A percentile compares a stretch with the other conserved stretches of the same genome.
These are phyloP conservation scores for Hydra vulgaris DNA, from an alignment of 30 jellyfish, hydroid and myxozoan genomes.

Conservation along the genomic window DNA sequence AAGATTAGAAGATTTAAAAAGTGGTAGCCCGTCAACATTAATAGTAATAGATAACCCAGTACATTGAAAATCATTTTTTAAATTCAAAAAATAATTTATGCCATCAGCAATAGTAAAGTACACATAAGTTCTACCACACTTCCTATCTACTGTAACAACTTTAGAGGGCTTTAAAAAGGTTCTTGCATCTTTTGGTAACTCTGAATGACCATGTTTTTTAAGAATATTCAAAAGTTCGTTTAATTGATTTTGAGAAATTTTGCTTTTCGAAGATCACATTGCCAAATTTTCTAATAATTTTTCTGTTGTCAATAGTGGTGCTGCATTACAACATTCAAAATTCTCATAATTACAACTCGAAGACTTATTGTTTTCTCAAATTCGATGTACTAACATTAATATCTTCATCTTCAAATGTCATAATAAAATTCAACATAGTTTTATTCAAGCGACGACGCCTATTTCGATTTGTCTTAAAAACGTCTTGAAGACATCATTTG, in stretches of 20 bases:
- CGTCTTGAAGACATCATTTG: not conserved
- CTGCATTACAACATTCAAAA: not conserved
- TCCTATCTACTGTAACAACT: not conserved
- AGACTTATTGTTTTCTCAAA: not conserved
- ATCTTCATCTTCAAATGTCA: not conserved
- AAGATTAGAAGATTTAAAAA: conserved; percentile 24
- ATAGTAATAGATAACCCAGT: not conserved
- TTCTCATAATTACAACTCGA: not conserved
- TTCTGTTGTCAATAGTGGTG: not conserved
- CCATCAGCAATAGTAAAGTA: not conserved
- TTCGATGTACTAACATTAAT: not conserved
- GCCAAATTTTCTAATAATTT: not conserved
- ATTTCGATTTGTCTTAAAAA: not conserved
- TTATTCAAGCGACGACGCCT: not conserved
- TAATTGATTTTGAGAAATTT: not conserved
- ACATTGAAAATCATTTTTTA: not conserved
- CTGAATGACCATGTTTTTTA: not conserved
- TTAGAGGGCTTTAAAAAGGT: conserved; percentile 18
- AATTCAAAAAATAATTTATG: not conserved
- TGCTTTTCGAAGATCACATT: conserved; percentile 8
- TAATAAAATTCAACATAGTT: not conserved
- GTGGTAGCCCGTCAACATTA: conserved; percentile 17
- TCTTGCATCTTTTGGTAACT: conserved; percentile 29
- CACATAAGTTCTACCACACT: conserved; percentile 17
- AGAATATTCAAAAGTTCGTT: conserved; percentile 5